phyloP scores from a whole-genome alignment of 2,113 vertebrate genomes.

The Stercorarius parasiticus region DNA sequence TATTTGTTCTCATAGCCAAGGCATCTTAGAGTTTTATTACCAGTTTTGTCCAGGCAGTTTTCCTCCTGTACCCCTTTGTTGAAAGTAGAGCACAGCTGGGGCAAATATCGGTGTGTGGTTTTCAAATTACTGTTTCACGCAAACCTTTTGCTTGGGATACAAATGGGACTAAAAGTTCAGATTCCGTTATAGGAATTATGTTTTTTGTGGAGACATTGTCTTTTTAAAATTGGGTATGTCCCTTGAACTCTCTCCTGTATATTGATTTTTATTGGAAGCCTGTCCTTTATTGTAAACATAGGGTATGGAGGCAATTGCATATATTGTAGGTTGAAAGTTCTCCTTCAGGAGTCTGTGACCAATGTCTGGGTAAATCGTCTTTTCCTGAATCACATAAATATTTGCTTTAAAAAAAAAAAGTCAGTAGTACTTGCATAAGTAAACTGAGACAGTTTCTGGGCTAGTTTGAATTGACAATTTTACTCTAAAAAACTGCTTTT shows the following conservation, averaged over 20 bases:
- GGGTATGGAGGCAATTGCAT: background rate
- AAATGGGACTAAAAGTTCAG: background rate
- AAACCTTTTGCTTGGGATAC: background rate
- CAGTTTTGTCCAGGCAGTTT: background rate
- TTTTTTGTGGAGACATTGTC: background rate
- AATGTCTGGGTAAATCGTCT: background rate
- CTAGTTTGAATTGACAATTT: background rate
- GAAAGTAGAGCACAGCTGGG: background rate
- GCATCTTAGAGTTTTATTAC: background rate
- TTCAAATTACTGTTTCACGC: background rate
- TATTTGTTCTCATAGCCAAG: conserved; percentile 34
- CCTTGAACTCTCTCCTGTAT: background rate
- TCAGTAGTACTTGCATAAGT: background rate
- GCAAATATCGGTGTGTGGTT: background rate
- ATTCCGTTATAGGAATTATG: background rate
- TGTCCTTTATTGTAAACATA: background rate
- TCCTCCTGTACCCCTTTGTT: background rate
- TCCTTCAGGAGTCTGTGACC: background rate
- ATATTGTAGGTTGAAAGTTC: background rate
- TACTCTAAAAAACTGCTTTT: background rate
- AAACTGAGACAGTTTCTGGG: background rate
- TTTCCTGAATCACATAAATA: background rate
- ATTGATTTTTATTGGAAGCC: background rate
- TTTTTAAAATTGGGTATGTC: background rate
- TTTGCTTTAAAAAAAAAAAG: background rate